Percentiles rank a stretch among this genome's conserved stretches.
These are phyloP conservation scores for Thumatha senex DNA, from an alignment of 2,888 invertebrate species.

Conservation along the genomic window DNA sequence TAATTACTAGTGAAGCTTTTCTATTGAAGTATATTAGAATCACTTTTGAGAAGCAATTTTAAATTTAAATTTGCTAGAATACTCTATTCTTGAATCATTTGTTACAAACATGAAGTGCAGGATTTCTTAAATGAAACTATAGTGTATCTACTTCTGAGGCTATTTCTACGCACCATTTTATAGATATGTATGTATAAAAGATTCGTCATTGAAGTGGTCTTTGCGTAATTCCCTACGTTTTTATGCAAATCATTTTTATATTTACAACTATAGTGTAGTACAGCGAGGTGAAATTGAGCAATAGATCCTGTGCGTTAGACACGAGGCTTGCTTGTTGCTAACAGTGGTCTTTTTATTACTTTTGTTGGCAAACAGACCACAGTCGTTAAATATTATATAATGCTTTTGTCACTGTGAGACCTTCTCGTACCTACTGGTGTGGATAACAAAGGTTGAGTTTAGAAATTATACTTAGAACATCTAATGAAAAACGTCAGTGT, in stretches of 20 bases:
- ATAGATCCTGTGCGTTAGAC: constrained; percentile 1
- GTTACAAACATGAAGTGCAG: too few species aligned
- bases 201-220: constrained; percentile 3
- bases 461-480: too few species aligned
- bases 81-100: too few species aligned
- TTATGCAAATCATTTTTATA: constrained; percentile 18
- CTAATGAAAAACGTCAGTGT: too few species aligned
- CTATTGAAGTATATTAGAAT: too few species aligned
- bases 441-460: too few species aligned
- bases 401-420: neutral
- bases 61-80: too few species aligned
- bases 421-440: too few species aligned
- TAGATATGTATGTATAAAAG: neutral
- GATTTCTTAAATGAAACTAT: too few species aligned
- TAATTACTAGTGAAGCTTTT: too few species aligned
- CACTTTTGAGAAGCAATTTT: too few species aligned
- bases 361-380: neutral
- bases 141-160: too few species aligned
- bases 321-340: neutral
- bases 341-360: constrained; percentile 3
- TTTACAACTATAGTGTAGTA: neutral
- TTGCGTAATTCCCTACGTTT: constrained; percentile 13
- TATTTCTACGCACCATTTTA: neutral
- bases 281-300: neutral
- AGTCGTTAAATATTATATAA: neutral